These are phyloP conservation scores for Mallotus villosus DNA, from an alignment of 2,797 vertebrate genomes.

Conservation along the genomic window DNA sequence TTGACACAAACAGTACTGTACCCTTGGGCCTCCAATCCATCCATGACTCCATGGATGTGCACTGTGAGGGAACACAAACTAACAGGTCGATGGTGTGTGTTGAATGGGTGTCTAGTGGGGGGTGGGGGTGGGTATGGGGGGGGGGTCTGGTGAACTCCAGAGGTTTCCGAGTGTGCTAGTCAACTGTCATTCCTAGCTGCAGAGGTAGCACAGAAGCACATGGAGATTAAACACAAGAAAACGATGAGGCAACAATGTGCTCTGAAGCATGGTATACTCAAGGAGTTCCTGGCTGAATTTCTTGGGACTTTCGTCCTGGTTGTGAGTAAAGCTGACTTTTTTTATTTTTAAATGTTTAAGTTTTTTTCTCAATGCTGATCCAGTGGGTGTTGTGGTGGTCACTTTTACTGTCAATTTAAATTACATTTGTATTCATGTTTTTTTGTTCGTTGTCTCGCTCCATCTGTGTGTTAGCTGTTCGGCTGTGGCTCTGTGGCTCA, in stretches of 20 bases:
- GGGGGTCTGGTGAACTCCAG: slow-evolving; percentile 47
- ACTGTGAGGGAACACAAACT: slow-evolving; percentile 17
- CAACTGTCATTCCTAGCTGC: slow-evolving; percentile 39
- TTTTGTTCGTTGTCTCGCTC: background rate
- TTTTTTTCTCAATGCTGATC: background rate
- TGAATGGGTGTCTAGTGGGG: slow-evolving; percentile 55
- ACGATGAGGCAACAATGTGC: slow-evolving; percentile 83
- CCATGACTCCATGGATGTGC: slow-evolving; percentile 3
- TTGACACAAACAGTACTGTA: background rate
- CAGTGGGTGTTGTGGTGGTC: background rate
- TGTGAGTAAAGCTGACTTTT: slow-evolving; percentile 77
- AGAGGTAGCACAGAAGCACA: slow-evolving; percentile 30
- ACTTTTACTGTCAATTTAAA: background rate
- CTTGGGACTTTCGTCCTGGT: slow-evolving; percentile 92
- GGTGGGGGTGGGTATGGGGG: slow-evolving; percentile 33
- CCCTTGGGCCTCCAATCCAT: background rate
- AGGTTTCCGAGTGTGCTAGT: slow-evolving; percentile 37
- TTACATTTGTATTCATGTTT: background rate
- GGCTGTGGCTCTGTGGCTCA: slow-evolving; percentile 90
- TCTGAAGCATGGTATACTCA: slow-evolving; percentile 84
- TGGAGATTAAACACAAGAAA: slow-evolving; percentile 64
- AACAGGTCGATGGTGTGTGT: slow-evolving; percentile 60
- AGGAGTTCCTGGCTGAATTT: slow-evolving; percentile 92
- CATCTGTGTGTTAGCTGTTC: slow-evolving; percentile 75
- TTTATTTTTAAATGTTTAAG: background rate